Percentiles rank a stretch among this genome's conserved stretches.
phyloP scores from a whole-genome alignment of 2,888 invertebrate genomes.

The Sceliomorpha sp. region DNA sequence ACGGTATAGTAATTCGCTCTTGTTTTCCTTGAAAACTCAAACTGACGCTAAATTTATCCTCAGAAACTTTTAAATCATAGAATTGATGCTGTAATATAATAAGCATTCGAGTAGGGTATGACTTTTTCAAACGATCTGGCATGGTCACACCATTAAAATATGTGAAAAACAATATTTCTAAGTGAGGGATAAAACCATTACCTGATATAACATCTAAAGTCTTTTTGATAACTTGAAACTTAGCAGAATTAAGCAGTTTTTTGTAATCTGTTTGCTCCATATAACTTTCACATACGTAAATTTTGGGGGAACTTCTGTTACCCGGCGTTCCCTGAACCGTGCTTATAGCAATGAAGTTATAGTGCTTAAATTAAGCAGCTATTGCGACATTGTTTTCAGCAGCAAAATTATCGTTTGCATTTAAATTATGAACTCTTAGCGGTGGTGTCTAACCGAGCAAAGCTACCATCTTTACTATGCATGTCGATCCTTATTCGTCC shows the following conservation, averaged over 20 bases:
- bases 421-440: conserved; percentile 38
- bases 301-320: conserved; percentile 35
- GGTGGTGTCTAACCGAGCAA: conserved; percentile 36
- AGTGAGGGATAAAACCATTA: conserved; percentile 25
- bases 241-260: conserved; percentile 33
- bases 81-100: conserved; percentile 28
- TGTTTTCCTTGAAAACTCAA: conserved; percentile 28
- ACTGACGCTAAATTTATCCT: conserved; percentile 26
- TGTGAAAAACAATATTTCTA: conserved; percentile 25
- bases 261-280: conserved; percentile 35
- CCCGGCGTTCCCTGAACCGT: conserved; percentile 38
- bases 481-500: conserved; percentile 38
- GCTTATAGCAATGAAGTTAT: conserved; percentile 33
- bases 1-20: conserved; percentile 23
- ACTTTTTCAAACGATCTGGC: conserved; percentile 22
- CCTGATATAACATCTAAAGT: conserved; percentile 24
- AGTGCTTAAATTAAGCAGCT: conserved; percentile 37
- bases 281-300: conserved; percentile 32
- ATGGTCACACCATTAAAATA: conserved; percentile 24
- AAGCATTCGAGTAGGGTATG: conserved; percentile 28
- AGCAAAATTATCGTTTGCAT: conserved; percentile 39
- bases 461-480: conserved; percentile 37
- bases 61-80: conserved; percentile 25
- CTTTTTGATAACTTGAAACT: conserved; percentile 29
- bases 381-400: conserved; percentile 28